Evolutionary conservation across 2,113 vertebrate species (phyloP).

Genomic region (Pterocles gutturalis): DNA sequence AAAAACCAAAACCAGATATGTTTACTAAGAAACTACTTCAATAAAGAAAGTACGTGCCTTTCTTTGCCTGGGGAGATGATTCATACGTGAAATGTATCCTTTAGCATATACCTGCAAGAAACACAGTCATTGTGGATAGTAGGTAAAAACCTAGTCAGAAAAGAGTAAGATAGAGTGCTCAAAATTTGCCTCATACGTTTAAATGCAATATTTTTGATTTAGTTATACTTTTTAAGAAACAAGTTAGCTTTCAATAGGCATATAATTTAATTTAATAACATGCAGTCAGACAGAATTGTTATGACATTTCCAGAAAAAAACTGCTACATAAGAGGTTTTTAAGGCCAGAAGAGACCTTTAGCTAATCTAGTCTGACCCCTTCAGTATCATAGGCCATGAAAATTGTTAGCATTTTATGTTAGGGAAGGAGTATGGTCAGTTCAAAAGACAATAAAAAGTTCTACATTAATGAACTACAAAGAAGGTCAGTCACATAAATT

Average conservation of each 20-base stretch:
- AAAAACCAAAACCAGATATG: accelerated
- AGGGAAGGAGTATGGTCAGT: neutral
- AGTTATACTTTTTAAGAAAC: neutral
- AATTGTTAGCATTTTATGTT: neutral
- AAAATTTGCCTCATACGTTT: neutral
- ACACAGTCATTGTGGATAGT: neutral
- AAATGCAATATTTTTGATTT: neutral
- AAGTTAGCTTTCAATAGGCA: neutral
- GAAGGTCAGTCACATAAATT: neutral
- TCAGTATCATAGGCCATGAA: neutral
- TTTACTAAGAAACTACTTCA: neutral
- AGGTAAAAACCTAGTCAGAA: neutral
- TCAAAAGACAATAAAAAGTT: conserved; percentile 13
- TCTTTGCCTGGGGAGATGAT: neutral
- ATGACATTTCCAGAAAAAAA: neutral
- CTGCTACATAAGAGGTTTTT: neutral
- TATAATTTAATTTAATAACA: neutral
- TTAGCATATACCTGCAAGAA: neutral
- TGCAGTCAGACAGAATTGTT: neutral
- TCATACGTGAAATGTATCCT: neutral
- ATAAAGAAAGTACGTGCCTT: neutral
- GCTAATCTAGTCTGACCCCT: neutral
- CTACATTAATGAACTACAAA: neutral
- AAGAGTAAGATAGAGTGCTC: neutral
- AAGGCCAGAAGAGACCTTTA: neutral